Evolutionary conservation across 2,888 invertebrate species (phyloP), one percentile per base, ranked within the genome.

Genomic region (Papilio gigon): DNA sequence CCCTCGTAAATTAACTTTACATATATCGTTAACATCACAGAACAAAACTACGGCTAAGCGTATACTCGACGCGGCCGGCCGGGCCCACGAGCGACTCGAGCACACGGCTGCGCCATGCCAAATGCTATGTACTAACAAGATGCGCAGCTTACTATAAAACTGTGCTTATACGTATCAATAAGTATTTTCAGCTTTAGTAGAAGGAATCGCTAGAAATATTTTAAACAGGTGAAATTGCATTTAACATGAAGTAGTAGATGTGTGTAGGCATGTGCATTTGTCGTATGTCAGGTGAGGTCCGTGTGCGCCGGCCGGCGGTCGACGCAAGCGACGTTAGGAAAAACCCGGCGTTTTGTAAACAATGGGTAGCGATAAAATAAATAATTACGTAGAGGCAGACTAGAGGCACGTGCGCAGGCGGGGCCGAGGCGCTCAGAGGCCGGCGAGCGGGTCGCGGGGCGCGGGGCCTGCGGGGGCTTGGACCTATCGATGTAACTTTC

Each of bases 11-110:
- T 79, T 76, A 81, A 81, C 78, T 79, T 79, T 81, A 80, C 82
- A 83, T 82, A 83, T 84, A 85, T 83, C 81, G 81, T 84, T 86
- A 87, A 84, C 85, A 88, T 88, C 88, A 88, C 87, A 88, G 87
- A 88, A 88, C 83, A 85, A 85, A 86, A 85, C 84, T 84, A 84
- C 82, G 82, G 81, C 85, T 84, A 83, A 83, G 84, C 84, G 77
- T 74, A 75, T 75, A 75, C 72, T 76, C 71, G 71, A 74, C 71
- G 71, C 40, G 62, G 67, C 65, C 70, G 62, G 53, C 63, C 42
- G 40, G 47, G 66, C 61, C 42, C 44, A 67, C 70, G 68, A 56
- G 17, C 53, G 53, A 56, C 53, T 17, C 58, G 22, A 63, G 67
- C 59, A 65, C 67, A 61, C 40, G 37, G 20, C 58, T 47, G 50